Conservation (phyloP, 2,113 vertebrate species). For the Hippocampus guttulatus region DNA sequence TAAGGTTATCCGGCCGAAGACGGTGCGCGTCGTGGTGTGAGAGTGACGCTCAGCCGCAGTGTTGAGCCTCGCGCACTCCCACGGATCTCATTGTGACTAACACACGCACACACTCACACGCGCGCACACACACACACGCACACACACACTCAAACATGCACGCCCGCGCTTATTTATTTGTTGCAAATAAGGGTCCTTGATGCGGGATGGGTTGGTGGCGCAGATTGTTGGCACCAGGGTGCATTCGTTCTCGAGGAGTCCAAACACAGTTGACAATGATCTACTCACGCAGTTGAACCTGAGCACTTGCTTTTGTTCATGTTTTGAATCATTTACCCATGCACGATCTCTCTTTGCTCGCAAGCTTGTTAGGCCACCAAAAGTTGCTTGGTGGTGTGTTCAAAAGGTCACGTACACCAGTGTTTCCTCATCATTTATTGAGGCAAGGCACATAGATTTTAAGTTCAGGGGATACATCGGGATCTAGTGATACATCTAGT, state of each 20-base stretch:
- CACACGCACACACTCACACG: neutral
- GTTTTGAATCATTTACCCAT: neutral
- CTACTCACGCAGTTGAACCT: neutral
- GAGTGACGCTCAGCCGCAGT: slow-evolving; percentile 10
- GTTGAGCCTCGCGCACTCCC: neutral
- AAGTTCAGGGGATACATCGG: too few relatives aligned
- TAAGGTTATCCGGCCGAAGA: neutral
- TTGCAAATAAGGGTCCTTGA: neutral
- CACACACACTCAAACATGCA: neutral
- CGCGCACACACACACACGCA: too few relatives aligned
- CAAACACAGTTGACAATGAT: neutral
- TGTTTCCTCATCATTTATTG: neutral
- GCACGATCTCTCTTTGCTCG: neutral
- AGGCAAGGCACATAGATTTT: neutral
- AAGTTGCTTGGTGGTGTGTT: neutral
- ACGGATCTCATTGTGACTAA: neutral
- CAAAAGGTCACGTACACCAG: neutral
- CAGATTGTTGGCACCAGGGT: neutral
- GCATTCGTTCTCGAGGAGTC: neutral
- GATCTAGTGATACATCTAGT: neutral
- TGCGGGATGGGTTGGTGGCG: slow-evolving; percentile 3
- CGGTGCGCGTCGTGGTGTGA: neutral
- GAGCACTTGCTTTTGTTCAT: neutral
- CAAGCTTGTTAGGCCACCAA: neutral
- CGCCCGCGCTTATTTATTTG: neutral